Evolutionary conservation across 1,140 invertebrate genomes (phyloP).

Genomic region (Apocrypta bakeri): DNA sequence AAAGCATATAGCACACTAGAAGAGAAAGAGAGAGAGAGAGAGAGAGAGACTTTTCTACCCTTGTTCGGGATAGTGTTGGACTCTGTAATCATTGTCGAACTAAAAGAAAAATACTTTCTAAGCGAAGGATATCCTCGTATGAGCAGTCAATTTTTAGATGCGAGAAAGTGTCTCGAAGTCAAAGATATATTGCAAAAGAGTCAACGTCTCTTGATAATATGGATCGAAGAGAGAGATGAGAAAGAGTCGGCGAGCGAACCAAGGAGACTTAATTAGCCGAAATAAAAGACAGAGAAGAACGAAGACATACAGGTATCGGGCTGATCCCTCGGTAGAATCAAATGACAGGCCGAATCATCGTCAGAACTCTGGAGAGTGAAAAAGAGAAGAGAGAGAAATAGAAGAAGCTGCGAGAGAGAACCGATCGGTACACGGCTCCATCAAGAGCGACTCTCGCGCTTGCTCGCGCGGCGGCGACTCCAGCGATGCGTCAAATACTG

Average conservation of each 20-base stretch:
- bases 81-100: not conserved
- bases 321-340: constrained; percentile 27
- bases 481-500: constrained; percentile 43
- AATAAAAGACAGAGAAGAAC: constrained; percentile 1
- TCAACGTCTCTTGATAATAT: not conserved
- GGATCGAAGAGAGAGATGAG: not conserved
- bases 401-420: not conserved
- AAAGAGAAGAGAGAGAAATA: not conserved
- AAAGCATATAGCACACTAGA: too few species aligned
- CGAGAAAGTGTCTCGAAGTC: too few species aligned
- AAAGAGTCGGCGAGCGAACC: constrained; percentile 21
- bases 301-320: constrained; percentile 4
- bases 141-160: not conserved
- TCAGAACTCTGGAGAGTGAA: not conserved
- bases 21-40: too few species aligned
- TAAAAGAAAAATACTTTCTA: not conserved
- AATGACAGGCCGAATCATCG: constrained; percentile 44
- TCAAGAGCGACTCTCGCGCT: not conserved
- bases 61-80: not conserved
- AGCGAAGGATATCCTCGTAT: not conserved
- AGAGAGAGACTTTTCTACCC: not conserved
- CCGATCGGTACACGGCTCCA: not conserved
- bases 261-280: constrained; percentile 49
- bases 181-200: too few species aligned
- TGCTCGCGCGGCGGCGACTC: constrained; percentile 17